A percentile compares a stretch with the other conserved stretches of the same genome.
Evolutionary conservation across 2,888 invertebrate genomes (phyloP).

Genomic region (Pherbina coryleti): DNA sequence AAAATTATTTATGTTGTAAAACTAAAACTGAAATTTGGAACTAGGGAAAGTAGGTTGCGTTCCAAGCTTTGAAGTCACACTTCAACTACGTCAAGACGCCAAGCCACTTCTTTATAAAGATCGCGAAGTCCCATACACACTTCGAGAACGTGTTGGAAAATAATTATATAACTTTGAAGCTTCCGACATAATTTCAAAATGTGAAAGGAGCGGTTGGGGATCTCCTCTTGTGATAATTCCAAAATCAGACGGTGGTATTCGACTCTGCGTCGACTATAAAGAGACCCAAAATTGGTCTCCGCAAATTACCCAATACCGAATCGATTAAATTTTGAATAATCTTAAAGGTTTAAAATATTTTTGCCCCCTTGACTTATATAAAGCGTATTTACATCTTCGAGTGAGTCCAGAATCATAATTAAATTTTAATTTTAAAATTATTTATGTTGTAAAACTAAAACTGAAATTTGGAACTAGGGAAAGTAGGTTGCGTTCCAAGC

Average conservation of each 20-base stretch:
- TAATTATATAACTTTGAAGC: conserved; percentile 13
- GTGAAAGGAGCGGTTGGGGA: conserved; percentile 31
- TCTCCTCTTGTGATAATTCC: conserved; percentile 36
- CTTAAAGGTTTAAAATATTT: conserved; percentile 35
- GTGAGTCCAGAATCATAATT: conserved; percentile 35
- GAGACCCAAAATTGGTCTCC: conserved; percentile 15
- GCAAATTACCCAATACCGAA: conserved; percentile 32
- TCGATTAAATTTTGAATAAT: conserved; percentile 39
- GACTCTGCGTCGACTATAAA: conserved; percentile 39
- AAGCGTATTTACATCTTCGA: conserved; percentile 38
- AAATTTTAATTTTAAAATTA: no score
- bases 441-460: no score
- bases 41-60: conserved; percentile 37
- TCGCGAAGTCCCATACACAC: conserved; percentile 38
- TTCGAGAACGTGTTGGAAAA: conserved; percentile 12
- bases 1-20: no score
- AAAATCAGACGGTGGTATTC: conserved; percentile 28
- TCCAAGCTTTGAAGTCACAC: no score
- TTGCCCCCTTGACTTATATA: conserved; percentile 39
- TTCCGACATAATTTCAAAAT: conserved; percentile 33
- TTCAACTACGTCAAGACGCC: conserved; percentile 18
- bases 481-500: no score
- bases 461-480: no score
- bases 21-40: no score
- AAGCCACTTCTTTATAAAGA: conserved; percentile 33